phyloP scores from a whole-genome alignment of 2,888 invertebrate genomes.

The Amblyjoppa fuscipennis region DNA sequence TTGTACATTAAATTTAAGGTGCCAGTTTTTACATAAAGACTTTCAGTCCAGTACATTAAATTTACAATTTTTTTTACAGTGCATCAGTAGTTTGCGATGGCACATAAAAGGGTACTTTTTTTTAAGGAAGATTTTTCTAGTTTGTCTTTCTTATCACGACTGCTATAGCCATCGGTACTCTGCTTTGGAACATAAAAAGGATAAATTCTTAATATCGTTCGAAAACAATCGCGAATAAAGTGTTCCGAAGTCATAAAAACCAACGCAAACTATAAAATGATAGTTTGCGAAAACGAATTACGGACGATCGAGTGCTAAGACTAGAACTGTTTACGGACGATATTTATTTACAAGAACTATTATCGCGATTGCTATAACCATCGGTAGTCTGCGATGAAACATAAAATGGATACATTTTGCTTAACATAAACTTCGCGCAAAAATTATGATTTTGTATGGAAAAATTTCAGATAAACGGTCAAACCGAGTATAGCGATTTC shows the following conservation, averaged over 20 bases:
- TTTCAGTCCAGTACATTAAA: too few species aligned
- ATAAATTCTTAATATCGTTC: neutral
- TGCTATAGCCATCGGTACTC: neutral
- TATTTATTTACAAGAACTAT: neutral
- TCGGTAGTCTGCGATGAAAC: neutral
- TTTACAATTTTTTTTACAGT: too few species aligned
- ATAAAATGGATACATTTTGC: neutral
- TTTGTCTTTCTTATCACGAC: neutral
- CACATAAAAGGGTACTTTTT: too few species aligned
- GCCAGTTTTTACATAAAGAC: too few species aligned
- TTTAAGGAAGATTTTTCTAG: too few species aligned
- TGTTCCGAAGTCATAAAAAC: too few species aligned
- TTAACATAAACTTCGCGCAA: neutral
- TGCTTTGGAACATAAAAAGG: neutral
- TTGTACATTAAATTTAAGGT: too few species aligned
- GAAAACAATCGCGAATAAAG: neutral
- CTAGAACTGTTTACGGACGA: neutral
- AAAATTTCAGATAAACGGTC: slow-evolving; percentile 89
- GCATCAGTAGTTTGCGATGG: too few species aligned
- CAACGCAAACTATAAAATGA: neutral
- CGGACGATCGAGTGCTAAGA: neutral
- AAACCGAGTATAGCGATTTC: slow-evolving; percentile 89
- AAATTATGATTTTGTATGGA: slow-evolving; percentile 78
- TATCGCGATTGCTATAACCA: neutral
- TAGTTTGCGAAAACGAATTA: neutral